Base-by-base conservation (phyloP, 2,888 invertebrate species). In the Tribolium freemani region DNA sequence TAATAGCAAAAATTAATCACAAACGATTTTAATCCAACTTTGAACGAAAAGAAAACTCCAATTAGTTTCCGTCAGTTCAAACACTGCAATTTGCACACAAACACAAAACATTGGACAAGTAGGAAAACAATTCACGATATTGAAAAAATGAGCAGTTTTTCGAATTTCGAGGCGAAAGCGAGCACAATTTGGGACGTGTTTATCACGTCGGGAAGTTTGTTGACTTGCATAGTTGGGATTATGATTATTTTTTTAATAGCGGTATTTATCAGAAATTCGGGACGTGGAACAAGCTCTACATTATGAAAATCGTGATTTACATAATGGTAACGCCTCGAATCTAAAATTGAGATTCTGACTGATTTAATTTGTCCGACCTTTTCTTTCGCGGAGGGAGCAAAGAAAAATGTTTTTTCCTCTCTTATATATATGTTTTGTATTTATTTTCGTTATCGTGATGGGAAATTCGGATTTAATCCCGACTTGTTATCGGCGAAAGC, bases 251-350 rank as follows among this genome's bases (percentile, higher is more conserved):
- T 63, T 50, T 20, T 30, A 26, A 26, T 26, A 26, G 26, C 16
- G 44, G 16, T 53, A 50, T 64, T 64, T 50, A 64, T 53, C 54
- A 56, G 66, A 54, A 54, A 66, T 66, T 54, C 54, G 54, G 45
- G 30, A 31, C 31, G 54, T 13, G 53, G 63, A 46, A 53, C 51
- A 51, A 53, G 38, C 31, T 38, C 16, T 31, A 38, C 64, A 53
- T 64, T 64, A 64, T 64, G 64, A 64, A 64, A 64, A 64, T 64
- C 44, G 21, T 53, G 44, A 66, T 66, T 66, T 66, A 46, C 66
- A 66, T 66, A 66, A 66, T 66, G 66, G 46, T 56, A 38, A 66
- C 66, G 61, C 44, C 38, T 16, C 56, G 54, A 66, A 66, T 66
- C 54, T 66, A 56, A 66, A 66, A 66, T 66, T 54, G 56, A 54